Evolutionary conservation across 2,888 invertebrate genomes (phyloP).

Genomic region (Electrophaes corylata): DNA sequence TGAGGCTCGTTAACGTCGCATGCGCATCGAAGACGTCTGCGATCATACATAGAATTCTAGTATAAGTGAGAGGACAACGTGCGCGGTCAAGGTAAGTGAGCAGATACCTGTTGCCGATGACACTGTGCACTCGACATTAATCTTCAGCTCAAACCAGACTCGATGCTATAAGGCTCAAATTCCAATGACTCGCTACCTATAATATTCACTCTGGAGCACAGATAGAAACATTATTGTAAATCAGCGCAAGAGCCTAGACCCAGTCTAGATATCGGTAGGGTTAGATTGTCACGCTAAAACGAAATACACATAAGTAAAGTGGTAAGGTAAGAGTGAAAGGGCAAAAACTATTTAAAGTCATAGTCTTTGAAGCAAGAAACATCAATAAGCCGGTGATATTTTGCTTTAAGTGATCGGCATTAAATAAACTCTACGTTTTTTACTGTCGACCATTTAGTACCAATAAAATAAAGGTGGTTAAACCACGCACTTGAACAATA

Average conservation of each 20-base stretch:
- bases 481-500: background rate
- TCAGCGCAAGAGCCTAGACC: slow-evolving; percentile 49
- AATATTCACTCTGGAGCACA: slow-evolving; percentile 31
- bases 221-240: slow-evolving; percentile 49
- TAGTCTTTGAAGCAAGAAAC: background rate
- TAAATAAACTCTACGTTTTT: background rate
- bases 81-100: slow-evolving; percentile 80
- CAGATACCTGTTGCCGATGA: slow-evolving; percentile 67
- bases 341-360: background rate
- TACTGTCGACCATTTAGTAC: too few species aligned
- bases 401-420: background rate
- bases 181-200: slow-evolving; percentile 31
- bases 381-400: background rate
- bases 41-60: slow-evolving; percentile 57
- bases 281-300: slow-evolving; percentile 39
- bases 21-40: slow-evolving; percentile 52
- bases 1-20: slow-evolving; percentile 42
- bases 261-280: slow-evolving; percentile 44
- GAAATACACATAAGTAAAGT: background rate
- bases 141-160: slow-evolving; percentile 58
- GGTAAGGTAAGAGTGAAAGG: slow-evolving; percentile 1
- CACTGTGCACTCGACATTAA: slow-evolving; percentile 65
- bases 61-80: slow-evolving; percentile 74
- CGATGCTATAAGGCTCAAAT: slow-evolving; percentile 54
- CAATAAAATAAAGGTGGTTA: slow-evolving; percentile 19